A percentile compares a stretch with the other conserved stretches of the same genome.
phyloP scores from a whole-genome alignment of 2,797 vertebrate genomes.

The Coracias cyanogaster region DNA sequence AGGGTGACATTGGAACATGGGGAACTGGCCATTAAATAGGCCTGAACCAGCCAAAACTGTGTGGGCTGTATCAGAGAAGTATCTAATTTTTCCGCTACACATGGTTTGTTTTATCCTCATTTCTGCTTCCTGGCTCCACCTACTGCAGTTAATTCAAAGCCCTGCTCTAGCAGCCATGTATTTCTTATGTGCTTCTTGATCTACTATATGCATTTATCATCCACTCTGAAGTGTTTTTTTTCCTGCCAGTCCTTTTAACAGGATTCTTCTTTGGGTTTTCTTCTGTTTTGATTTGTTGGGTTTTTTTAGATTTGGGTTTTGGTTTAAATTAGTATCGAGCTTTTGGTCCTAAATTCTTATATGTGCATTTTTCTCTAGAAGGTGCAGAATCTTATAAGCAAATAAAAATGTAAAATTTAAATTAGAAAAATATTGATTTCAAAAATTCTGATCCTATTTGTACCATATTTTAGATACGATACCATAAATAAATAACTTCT shows the following conservation, averaged over 20 bases:
- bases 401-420: neutral
- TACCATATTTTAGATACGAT: neutral
- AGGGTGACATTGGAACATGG: neutral
- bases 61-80: constrained; percentile 22
- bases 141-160: constrained; percentile 14
- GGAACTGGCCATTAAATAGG: neutral
- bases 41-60: constrained; percentile 9
- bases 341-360: neutral
- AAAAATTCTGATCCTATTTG: neutral
- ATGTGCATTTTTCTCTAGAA: neutral
- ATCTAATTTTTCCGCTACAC: constrained; percentile 33
- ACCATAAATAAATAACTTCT: neutral
- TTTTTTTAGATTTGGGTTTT: neutral
- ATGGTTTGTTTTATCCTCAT: constrained; percentile 16
- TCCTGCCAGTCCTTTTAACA: neutral
- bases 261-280: neutral
- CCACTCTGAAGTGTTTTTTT: neutral
- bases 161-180: neutral
- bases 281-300: neutral
- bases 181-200: neutral
- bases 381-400: neutral
- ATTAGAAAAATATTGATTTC: neutral
- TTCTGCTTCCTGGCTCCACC: constrained; percentile 33
- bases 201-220: neutral
- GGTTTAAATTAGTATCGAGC: neutral